A percentile compares a stretch with the other conserved stretches of the same genome.
These are phyloP conservation scores for Bubalus kerabau DNA, from an alignment of 2,113 vertebrate species.

Conservation along the genomic window DNA sequence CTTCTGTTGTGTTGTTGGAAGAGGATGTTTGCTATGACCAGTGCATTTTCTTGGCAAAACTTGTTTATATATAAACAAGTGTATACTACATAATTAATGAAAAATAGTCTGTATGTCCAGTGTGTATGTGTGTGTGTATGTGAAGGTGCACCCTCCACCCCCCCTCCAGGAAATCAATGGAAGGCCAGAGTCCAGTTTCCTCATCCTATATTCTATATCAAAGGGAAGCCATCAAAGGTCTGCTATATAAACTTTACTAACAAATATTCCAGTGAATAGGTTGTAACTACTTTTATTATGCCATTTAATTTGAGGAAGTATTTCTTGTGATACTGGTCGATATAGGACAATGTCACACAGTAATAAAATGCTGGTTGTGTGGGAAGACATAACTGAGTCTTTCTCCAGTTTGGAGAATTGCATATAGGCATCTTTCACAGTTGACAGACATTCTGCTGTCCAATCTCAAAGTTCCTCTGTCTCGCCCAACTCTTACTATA, in stretches of 20 bases:
- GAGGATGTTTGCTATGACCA: too few relatives aligned
- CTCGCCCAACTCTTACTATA: neutral
- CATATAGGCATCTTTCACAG: neutral
- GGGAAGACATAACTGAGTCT: neutral
- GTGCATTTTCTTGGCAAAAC: too few relatives aligned
- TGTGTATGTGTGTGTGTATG: neutral
- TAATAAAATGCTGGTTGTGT: neutral
- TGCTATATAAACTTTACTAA: neutral
- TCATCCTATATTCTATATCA: neutral
- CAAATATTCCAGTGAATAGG: neutral
- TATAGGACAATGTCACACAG: neutral
- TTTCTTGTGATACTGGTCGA: neutral
- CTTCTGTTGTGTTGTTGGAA: too few relatives aligned
- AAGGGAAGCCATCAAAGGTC: neutral
- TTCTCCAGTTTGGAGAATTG: neutral
- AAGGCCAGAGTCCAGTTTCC: neutral
- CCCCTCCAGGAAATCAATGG: neutral
- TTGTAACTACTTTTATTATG: neutral
- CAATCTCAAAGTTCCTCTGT: neutral
- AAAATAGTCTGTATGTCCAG: neutral
- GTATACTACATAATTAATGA: neutral
- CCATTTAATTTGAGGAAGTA: neutral
- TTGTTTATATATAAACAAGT: neutral
- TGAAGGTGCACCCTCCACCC: too few relatives aligned
- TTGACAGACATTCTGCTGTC: neutral